Percentiles rank a stretch among this genome's conserved stretches.
Evolutionary conservation across 2,888 invertebrate genomes (phyloP).

Genomic region (Lordiphosa fenestrarum): DNA sequence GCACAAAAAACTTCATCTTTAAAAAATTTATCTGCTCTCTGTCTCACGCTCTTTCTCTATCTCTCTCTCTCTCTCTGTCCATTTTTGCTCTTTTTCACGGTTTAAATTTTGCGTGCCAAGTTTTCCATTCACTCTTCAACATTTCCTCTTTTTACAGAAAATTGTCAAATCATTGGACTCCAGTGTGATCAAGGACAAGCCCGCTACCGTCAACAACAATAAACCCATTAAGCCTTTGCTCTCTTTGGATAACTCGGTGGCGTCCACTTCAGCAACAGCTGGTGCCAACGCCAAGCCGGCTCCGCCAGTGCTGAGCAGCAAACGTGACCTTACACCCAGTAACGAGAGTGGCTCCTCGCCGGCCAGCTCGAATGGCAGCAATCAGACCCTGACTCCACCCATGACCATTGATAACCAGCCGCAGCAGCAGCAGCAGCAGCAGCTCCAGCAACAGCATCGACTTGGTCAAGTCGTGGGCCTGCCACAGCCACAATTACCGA

Average conservation of each 20-base stretch:
- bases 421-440: slow-evolving; percentile 13
- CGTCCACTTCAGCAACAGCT: slow-evolving; percentile 30
- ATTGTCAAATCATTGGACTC: slow-evolving; percentile 79
- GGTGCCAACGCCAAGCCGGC: slow-evolving; percentile 18
- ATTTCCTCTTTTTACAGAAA: slow-evolving; percentile 69
- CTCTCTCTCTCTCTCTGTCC: slow-evolving; percentile 10
- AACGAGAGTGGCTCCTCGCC: slow-evolving; percentile 69
- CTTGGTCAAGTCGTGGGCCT: slow-evolving; percentile 30
- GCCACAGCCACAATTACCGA: slow-evolving; percentile 54
- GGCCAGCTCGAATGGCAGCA: slow-evolving; percentile 78
- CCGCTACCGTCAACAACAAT: slow-evolving; percentile 77
- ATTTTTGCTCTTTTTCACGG: slow-evolving; percentile 4
- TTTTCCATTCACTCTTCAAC: slow-evolving; percentile 1
- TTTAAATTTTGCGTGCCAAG: neutral
- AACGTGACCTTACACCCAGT: slow-evolving; percentile 66
- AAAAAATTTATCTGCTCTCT: slow-evolving; percentile 22
- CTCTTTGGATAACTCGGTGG: slow-evolving; percentile 73
- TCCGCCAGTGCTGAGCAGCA: slow-evolving; percentile 45
- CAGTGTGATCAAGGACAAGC: slow-evolving; percentile 70
- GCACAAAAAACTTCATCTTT: slow-evolving; percentile 10
- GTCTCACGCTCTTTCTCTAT: slow-evolving; percentile 8
- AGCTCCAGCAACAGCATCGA: slow-evolving; percentile 14
- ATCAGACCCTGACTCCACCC: slow-evolving; percentile 78
- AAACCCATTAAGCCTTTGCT: slow-evolving; percentile 78
- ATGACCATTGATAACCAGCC: slow-evolving; percentile 77